phyloP scores from a whole-genome alignment of 2,888 invertebrate species.

The Acanthococcus lagerstroemiae region DNA sequence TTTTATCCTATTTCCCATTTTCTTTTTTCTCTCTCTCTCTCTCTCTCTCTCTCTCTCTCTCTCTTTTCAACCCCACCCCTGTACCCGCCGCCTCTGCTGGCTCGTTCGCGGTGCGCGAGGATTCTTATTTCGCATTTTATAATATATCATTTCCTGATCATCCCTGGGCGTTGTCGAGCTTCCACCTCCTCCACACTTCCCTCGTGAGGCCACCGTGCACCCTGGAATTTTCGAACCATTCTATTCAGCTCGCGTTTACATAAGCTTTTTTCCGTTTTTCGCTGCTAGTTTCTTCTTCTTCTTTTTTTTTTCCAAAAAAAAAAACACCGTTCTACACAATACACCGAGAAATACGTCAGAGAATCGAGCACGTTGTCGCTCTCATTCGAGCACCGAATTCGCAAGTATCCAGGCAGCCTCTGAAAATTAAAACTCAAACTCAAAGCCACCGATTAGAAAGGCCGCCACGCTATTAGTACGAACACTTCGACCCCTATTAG shows the following conservation, averaged over 20 bases:
- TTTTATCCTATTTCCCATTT: conserved; percentile 29
- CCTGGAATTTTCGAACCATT: background rate
- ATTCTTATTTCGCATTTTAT: conserved; percentile 4
- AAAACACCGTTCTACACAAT: no score
- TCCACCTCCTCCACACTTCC: background rate
- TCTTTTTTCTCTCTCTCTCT: conserved; percentile 9
- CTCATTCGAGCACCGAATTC: no score
- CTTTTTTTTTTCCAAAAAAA: no score
- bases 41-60: background rate
- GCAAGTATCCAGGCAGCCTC: no score
- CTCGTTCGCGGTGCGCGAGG: background rate
- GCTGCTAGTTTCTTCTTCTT: no score
- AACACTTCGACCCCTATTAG: no score
- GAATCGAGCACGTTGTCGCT: no score
- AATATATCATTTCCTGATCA: conserved; percentile 30
- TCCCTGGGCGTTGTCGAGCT: conserved; percentile 31
- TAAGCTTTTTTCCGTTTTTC: background rate
- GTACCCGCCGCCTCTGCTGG: background rate
- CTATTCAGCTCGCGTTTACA: no score
- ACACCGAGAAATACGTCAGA: no score
- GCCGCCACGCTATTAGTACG: no score
- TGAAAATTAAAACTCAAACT: no score
- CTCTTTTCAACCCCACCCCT: background rate
- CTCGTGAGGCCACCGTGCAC: background rate
- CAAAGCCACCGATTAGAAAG: no score